A percentile compares a stretch with the other conserved stretches of the same genome.
Conservation (phyloP, 1,140 invertebrate genomes). For the Artemia franciscana region DNA sequence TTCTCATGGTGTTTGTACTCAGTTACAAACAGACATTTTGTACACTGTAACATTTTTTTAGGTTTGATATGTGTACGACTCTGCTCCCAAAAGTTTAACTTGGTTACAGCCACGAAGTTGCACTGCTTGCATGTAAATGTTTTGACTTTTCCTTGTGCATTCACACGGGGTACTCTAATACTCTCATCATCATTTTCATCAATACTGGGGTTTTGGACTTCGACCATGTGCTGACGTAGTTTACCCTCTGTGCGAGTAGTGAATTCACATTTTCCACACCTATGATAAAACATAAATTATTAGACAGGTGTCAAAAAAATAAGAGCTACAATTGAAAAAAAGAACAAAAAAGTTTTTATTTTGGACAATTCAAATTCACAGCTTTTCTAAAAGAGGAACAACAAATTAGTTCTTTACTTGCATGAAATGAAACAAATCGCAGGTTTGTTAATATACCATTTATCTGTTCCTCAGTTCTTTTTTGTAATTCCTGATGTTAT, state of each 20-base stretch:
- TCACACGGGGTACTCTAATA: constrained; percentile 40
- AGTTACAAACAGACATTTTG: constrained; percentile 85
- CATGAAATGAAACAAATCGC: too few species aligned
- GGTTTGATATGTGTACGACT: constrained; percentile 67
- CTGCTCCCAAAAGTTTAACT: constrained; percentile 83
- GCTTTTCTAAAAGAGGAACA: too few species aligned
- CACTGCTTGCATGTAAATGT: constrained; percentile 83
- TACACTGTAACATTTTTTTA: constrained; percentile 73
- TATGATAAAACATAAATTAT: constrained; percentile 6
- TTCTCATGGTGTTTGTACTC: constrained; percentile 94
- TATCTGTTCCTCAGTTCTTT: too few species aligned
- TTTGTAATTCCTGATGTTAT: too few species aligned
- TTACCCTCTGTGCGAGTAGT: constrained; percentile 30
- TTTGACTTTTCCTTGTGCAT: constrained; percentile 53
- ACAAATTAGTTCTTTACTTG: too few species aligned
- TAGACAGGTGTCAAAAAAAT: too few species aligned
- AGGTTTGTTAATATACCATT: too few species aligned
- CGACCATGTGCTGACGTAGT: constrained; percentile 30
- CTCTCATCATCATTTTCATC: constrained; percentile 37
- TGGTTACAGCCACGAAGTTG: constrained; percentile 53
- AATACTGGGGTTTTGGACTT: constrained; percentile 16
- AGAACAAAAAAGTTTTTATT: too few species aligned
- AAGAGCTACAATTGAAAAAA: too few species aligned
- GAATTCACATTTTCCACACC: constrained; percentile 31
- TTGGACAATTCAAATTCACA: too few species aligned